Conservation (phyloP, 2,888 invertebrate genomes). For the Fragum sueziense region DNA sequence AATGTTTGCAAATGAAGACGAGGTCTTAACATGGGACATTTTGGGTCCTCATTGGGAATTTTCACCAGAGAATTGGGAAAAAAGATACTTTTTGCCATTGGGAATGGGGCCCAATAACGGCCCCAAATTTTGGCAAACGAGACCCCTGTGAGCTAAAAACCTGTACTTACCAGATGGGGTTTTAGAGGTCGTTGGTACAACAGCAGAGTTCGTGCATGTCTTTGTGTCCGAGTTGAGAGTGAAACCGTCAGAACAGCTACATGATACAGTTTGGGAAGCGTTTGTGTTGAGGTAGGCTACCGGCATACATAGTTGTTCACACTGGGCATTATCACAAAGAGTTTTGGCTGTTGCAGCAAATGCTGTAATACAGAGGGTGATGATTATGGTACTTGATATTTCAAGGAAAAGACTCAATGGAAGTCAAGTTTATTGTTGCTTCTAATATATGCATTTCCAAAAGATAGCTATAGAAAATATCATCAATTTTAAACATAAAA, state of each 20-base stretch:
- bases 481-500: not conserved
- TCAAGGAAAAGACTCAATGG: not conserved
- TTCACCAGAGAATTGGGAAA: no score
- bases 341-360: not conserved
- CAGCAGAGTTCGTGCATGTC: not conserved
- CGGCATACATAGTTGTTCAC: not conserved
- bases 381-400: not conserved
- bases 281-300: not conserved
- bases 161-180: constrained; percentile 1
- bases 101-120: no score
- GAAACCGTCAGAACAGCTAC: not conserved
- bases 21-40: no score
- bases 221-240: not conserved
- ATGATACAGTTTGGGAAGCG: not conserved
- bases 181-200: not conserved
- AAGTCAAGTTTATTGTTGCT: not conserved
- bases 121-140: no score
- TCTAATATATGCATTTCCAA: not conserved
- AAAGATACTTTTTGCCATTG: no score
- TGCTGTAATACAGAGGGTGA: not conserved
- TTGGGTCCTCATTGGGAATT: no score
- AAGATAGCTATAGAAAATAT: not conserved
- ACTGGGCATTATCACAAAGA: not conserved
- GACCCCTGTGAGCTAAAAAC: no score
- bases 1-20: no score